These are phyloP conservation scores for Caenorhabditis sinica DNA, from an alignment of 2,888 invertebrate species.

Conservation along the genomic window DNA sequence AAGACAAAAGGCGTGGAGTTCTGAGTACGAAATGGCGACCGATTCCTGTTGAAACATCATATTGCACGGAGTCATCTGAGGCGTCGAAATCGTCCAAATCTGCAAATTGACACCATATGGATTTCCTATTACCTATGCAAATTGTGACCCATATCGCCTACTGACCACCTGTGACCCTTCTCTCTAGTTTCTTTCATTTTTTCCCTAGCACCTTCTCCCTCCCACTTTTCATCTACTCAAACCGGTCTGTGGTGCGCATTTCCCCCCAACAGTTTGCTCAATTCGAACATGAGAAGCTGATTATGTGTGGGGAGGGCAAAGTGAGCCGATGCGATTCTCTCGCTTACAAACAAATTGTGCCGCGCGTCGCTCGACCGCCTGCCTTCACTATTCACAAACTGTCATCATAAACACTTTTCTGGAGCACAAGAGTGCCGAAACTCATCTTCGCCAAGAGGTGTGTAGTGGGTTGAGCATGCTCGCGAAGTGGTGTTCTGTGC, in stretches of 20 bases:
- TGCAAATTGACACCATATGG: constrained; percentile 53
- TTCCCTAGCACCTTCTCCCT: constrained; percentile 33
- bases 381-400: constrained; percentile 46
- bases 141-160: constrained; percentile 2
- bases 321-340: constrained; percentile 5
- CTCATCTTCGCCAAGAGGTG: constrained; percentile 40
- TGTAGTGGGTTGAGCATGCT: constrained; percentile 40
- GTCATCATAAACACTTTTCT: constrained; percentile 57
- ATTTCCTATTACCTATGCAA: constrained; percentile 8
- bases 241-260: constrained; percentile 38
- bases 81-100: constrained; percentile 65
- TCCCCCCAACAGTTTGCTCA: constrained; percentile 55
- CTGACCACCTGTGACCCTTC: constrained; percentile 25
- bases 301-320: constrained; percentile 38
- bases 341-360: constrained; percentile 51
- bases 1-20: constrained; percentile 50
- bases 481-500: constrained; percentile 18
- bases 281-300: constrained; percentile 67
- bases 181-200: constrained; percentile 38
- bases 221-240: background rate
- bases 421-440: constrained; percentile 48
- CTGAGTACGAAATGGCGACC: constrained; percentile 63
- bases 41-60: constrained; percentile 58
- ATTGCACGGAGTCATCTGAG: constrained; percentile 55
- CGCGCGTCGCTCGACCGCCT: constrained; percentile 5